A percentile compares a stretch with the other conserved stretches of the same genome.
phyloP scores from a whole-genome alignment of 2,113 vertebrate species.

The Phainopepla nitens region DNA sequence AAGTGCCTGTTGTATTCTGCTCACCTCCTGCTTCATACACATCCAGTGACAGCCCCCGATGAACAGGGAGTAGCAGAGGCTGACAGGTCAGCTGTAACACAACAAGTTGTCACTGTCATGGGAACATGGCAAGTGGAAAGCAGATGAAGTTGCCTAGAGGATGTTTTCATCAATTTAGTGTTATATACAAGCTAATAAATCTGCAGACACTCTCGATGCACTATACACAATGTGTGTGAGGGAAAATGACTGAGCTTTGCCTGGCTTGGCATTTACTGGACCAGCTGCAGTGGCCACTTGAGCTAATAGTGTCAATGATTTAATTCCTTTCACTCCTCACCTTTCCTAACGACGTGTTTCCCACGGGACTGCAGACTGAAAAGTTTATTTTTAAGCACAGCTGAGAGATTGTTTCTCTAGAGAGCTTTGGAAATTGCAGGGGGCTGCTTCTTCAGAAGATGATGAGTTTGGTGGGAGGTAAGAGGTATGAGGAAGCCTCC shows the following conservation, averaged over 20 bases:
- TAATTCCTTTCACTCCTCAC: not conserved
- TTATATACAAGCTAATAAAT: constrained; percentile 65
- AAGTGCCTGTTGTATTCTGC: constrained; percentile 27
- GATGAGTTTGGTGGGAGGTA: not conserved
- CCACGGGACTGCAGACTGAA: not conserved
- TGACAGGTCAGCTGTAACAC: constrained; percentile 66
- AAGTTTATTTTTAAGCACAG: constrained; percentile 30
- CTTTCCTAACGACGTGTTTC: constrained; percentile 24
- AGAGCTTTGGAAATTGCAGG: not conserved
- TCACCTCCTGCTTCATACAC: constrained; percentile 25
- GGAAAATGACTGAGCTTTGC: constrained; percentile 39
- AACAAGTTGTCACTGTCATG: constrained; percentile 69
- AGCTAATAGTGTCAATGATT: constrained; percentile 33
- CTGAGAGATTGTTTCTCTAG: not conserved
- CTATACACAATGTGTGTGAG: not conserved
- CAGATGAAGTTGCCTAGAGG: constrained; percentile 66
- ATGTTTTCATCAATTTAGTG: constrained; percentile 66
- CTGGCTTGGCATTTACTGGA: constrained; percentile 38
- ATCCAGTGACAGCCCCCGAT: constrained; percentile 36
- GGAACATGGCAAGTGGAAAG: constrained; percentile 64
- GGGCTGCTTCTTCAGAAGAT: not conserved
- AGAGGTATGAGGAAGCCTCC: not conserved
- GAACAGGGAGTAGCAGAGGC: constrained; percentile 54
- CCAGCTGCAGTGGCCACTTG: constrained; percentile 48
- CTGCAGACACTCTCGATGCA: constrained; percentile 42